Base-by-base conservation (phyloP, 1,140 invertebrate species). In the Triops cancriformis region DNA sequence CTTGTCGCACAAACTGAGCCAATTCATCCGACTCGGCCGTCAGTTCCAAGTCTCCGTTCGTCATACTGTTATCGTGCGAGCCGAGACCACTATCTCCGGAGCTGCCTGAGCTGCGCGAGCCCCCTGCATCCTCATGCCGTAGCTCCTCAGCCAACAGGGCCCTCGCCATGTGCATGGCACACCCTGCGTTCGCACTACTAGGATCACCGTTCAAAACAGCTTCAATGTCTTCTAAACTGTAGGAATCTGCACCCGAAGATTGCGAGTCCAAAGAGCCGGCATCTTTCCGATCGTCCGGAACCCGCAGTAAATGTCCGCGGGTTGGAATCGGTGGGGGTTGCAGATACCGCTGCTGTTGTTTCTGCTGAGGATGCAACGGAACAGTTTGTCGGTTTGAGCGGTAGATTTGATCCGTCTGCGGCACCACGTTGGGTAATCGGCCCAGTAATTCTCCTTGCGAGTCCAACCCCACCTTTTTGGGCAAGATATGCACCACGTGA, bases 1-100 rank as follows among this genome's bases (percentile, higher is more conserved):
- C 92, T 73, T 93, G 92, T 79, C 94, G 90, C 0, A 94, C 93
- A 82, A 96, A 95, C 26, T 91, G 89, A 0, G 91, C 89, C 31
- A 96, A 84, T 76, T 94, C 93, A 80, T 96, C 94, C 37, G 45
- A 41, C 51, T 87, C 77, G 89, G 88, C 45, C 76, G 31, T 85
- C 51, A 64, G 51, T 64, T 64, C 51, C 51, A 64, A 23, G 75
- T 43, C 81, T 78, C 77, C 81, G 79, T 41, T 79, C 75, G 26
- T 81, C 79, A 79, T 80, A 12, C 79, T 79, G 12, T 72, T 73
- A 42, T 79, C 74, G 28, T 79, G 75, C 5, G 77, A 79, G 31
- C 77, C 72, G 7, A 79, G n/a, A 51, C 76, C 80, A 73, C 81
- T 81, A 45, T 81, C 80, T 18, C 81, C 81, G 3, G 80, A 81